Conservation (phyloP, 23 tunicate species). For the Phallusia fumigata region DNA sequence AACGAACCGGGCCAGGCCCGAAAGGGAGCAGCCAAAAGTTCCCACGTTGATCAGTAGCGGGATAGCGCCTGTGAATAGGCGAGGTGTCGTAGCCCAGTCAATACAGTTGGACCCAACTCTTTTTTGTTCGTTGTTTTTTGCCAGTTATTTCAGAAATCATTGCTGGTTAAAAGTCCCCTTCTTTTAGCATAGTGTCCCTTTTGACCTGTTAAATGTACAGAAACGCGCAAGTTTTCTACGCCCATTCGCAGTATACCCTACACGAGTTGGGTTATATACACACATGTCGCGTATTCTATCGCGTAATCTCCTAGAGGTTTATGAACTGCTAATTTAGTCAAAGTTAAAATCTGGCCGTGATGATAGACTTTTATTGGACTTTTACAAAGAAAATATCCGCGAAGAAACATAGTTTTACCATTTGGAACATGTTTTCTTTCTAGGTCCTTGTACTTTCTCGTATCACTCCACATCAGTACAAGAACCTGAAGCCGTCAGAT, state of each 20-base stretch:
- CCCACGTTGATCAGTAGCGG: constrained; percentile 13
- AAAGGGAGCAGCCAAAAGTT: constrained; percentile 62
- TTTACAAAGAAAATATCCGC: background rate
- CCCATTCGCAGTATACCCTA: too few relatives aligned
- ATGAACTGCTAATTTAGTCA: too few relatives aligned
- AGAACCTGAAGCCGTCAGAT: constrained; percentile 33
- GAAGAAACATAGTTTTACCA: background rate
- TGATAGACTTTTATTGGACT: too few relatives aligned
- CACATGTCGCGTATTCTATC: too few relatives aligned
- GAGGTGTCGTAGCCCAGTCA: constrained; percentile 11
- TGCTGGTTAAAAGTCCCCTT: background rate
- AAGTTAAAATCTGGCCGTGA: too few relatives aligned
- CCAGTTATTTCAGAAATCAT: background rate
- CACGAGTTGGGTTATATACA: too few relatives aligned
- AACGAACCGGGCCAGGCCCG: constrained; percentile 50
- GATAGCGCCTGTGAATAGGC: constrained; percentile 15
- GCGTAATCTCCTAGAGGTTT: too few relatives aligned
- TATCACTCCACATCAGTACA: constrained; percentile 44
- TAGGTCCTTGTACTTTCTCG: constrained; percentile 85
- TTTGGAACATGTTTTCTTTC: background rate
- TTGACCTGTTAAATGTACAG: too few relatives aligned
- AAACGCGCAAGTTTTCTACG: too few relatives aligned
- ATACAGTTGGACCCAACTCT: constrained; percentile 2
- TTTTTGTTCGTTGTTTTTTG: constrained; percentile 14
- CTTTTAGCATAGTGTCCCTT: background rate